Percentiles rank a stretch among this genome's conserved stretches.
Conservation (phyloP, 1,140 invertebrate species). For the Ptiloglossa arizonensis region DNA sequence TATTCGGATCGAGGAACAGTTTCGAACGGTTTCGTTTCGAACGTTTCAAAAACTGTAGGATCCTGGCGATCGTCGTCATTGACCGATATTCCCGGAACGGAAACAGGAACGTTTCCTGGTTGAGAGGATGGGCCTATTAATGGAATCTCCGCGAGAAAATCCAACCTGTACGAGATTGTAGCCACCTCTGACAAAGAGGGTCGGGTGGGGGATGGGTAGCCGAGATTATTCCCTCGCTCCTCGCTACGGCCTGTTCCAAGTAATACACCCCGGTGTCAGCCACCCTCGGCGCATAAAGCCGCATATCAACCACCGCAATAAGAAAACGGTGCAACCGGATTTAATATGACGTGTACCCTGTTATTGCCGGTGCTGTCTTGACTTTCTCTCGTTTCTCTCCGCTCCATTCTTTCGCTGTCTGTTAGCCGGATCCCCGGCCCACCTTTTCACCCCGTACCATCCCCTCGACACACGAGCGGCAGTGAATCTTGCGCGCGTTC, state of each 20-base stretch:
- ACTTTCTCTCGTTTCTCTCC: constrained; percentile 44
- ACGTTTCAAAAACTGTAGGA: no score
- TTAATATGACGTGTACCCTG: constrained; percentile 70
- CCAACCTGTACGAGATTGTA: not conserved
- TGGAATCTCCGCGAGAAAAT: constrained; percentile 29
- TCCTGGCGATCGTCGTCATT: no score
- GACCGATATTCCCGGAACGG: no score
- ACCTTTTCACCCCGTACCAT: not conserved
- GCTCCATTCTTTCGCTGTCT: constrained; percentile 15
- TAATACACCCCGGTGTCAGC: constrained; percentile 55
- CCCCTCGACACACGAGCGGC: not conserved
- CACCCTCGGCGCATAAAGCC: constrained; percentile 51
- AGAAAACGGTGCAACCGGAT: constrained; percentile 66
- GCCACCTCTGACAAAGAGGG: not conserved
- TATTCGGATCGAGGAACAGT: no score
- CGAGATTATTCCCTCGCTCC: constrained; percentile 52
- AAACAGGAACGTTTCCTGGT: constrained; percentile 4
- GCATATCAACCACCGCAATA: constrained; percentile 63
- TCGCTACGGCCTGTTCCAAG: constrained; percentile 36
- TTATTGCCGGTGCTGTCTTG: constrained; percentile 64
- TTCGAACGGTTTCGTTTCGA: no score
- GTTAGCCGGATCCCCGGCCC: not conserved
- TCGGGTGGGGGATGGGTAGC: not conserved
- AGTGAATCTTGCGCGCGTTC: constrained; percentile 42
- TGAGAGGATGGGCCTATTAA: constrained; percentile 2